Base-by-base conservation (phyloP, 2,113 vertebrate species). In the Maccullochella peelii region DNA sequence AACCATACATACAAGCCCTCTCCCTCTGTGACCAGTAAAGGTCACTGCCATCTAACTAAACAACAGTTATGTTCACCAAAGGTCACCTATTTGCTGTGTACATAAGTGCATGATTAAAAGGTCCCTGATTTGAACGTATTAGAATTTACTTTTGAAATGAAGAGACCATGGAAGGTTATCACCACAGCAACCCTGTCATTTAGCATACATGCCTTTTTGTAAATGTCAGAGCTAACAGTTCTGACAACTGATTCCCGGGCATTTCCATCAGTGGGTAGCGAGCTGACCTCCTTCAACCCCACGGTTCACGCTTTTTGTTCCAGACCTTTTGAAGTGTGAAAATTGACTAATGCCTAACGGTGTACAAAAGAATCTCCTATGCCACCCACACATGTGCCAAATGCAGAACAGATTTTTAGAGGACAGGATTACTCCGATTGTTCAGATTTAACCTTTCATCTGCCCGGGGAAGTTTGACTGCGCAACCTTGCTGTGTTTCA, bases 261-360 rank as follows among this genome's bases (percentile, higher is more conserved):
- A 86, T 47, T 82, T 77, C 67, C 71, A 76, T 77, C 77, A 75
- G 71, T 58, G 68, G 71, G 61, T n/a, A 86, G 67, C 1, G 42
- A 69, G 78, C 40, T 12, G 6, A 8, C 59, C 74, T 81, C 81
- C 36, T 44, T 76, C 63, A 71, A 72, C 77, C 79, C 67, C 20
- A 6, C 2, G 21, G 74, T 69, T 91, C 63, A 69, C 69, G 42
- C 77, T 74, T 82, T 88, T 91, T 83, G 78, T 78, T 74, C 71
- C 72, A 85, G 83, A 90, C 77, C 87, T 91, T 94, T 87, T 89
- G 47, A 90, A 72, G 88, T 91, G 89, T 89, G 89, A 91, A 89
- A 90, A 91, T 78, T n/a, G 79, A 85, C 84, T 85, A 71, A 88
- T 25, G 55, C 85, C 63, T 72, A 68, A 80, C 16, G 4, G 36